Conservation (phyloP, 2,113 vertebrate genomes). For the Rattus rattus region DNA sequence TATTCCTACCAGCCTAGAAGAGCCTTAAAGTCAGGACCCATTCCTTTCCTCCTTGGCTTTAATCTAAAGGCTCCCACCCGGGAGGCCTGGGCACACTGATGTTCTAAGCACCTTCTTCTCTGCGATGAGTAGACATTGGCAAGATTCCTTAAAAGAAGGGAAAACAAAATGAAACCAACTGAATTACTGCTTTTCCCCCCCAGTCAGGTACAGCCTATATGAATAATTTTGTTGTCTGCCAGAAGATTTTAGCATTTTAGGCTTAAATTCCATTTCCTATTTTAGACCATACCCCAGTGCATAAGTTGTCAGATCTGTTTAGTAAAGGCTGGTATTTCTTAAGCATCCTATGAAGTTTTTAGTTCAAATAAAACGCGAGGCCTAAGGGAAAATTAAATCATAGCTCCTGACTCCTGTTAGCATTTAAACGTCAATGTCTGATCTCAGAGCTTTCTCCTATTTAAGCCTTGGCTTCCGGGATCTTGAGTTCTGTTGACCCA, state of each 20-base stretch:
- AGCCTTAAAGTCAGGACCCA: neutral
- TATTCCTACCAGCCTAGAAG: neutral
- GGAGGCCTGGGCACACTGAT: neutral
- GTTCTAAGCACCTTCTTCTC: neutral
- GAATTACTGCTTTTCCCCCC: constrained; percentile 4
- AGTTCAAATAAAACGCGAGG: constrained; percentile 74
- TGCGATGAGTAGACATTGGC: neutral
- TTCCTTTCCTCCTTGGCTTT: neutral
- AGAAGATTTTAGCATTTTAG: constrained; percentile 79
- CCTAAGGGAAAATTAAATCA: constrained; percentile 65
- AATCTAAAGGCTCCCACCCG: neutral
- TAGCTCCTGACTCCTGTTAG: constrained; percentile 59
- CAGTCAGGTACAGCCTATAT: constrained; percentile 67
- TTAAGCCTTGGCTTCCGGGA: constrained; percentile 23
- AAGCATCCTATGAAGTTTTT: constrained; percentile 74
- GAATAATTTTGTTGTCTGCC: constrained; percentile 60
- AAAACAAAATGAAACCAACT: constrained; percentile 40
- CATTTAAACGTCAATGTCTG: constrained; percentile 60
- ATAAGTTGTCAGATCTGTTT: constrained; percentile 81
- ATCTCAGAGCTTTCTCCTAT: constrained; percentile 51
- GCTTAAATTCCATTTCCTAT: constrained; percentile 79
- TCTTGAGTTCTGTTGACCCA: constrained; percentile 49
- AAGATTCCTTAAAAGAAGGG: constrained; percentile 50
- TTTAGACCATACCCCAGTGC: constrained; percentile 76
- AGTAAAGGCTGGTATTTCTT: constrained; percentile 80